These are phyloP conservation scores for Cairina moschata DNA, from an alignment of 2,113 vertebrate genomes.

Conservation along the genomic window DNA sequence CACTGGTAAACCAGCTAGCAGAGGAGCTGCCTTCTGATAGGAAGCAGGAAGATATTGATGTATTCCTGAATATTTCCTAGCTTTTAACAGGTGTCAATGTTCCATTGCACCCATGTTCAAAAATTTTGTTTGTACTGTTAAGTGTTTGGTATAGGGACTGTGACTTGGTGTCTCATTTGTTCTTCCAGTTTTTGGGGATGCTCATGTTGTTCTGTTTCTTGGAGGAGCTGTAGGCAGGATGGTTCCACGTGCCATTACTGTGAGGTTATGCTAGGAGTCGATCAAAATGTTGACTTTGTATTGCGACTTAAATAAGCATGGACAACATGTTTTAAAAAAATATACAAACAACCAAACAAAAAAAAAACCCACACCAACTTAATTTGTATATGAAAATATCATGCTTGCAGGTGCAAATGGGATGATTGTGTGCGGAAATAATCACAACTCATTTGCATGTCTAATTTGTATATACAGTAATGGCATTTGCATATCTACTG, in stretches of 20 bases:
- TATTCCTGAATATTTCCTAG: background rate
- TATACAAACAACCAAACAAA: background rate
- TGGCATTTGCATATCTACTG: background rate
- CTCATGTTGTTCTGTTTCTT: fast-evolving
- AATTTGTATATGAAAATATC: background rate
- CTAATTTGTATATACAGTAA: background rate
- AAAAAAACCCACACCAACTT: background rate
- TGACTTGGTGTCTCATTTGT: fast-evolving
- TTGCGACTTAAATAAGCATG: background rate
- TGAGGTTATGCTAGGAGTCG: too few species aligned
- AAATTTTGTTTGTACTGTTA: background rate
- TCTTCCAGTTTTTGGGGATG: background rate
- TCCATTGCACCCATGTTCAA: fast-evolving
- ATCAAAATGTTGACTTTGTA: background rate
- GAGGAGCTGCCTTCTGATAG: background rate
- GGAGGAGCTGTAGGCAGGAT: background rate
- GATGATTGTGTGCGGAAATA: slow-evolving; percentile 35
- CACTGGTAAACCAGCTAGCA: background rate
- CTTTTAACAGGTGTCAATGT: background rate
- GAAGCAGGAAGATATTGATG: too few species aligned
- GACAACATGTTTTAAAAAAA: background rate
- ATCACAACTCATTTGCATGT: slow-evolving; percentile 43
- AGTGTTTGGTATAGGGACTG: background rate
- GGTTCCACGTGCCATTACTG: background rate
- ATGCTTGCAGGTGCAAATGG: background rate